phyloP scores from a whole-genome alignment of 2,797 vertebrate species.

The Selene dorsalis region DNA sequence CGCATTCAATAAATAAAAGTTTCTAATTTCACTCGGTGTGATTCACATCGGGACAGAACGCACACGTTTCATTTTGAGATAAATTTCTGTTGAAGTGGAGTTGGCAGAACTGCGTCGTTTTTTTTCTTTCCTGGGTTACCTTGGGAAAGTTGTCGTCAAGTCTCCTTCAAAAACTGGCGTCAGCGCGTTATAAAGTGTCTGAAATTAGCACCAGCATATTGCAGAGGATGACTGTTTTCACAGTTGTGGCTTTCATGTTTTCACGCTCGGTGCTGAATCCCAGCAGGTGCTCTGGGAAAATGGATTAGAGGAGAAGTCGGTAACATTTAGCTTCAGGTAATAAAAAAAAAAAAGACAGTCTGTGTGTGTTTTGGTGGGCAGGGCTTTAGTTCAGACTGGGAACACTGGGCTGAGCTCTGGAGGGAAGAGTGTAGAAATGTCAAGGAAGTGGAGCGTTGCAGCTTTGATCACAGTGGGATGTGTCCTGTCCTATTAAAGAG shows the following conservation, averaged over 20 bases:
- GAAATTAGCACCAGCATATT: constrained; percentile 70
- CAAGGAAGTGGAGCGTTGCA: neutral
- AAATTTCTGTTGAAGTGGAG: neutral
- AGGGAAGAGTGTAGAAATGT: neutral
- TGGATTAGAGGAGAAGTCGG: constrained; percentile 6
- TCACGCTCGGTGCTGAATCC: constrained; percentile 59
- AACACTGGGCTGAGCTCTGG: neutral
- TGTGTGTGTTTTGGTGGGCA: neutral
- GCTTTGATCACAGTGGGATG: neutral
- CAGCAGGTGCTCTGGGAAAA: constrained; percentile 58
- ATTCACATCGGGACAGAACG: constrained; percentile 41
- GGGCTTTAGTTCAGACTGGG: neutral
- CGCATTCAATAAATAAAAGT: constrained; percentile 28
- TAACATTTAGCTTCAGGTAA: constrained; percentile 25
- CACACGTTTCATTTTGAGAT: neutral
- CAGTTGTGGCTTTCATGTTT: constrained; percentile 67
- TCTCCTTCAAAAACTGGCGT: constrained; percentile 29
- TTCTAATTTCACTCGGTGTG: constrained; percentile 35
- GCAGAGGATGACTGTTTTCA: constrained; percentile 70
- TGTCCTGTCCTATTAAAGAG: neutral
- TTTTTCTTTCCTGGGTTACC: neutral
- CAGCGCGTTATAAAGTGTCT: constrained; percentile 35
- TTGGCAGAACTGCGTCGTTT: too few relatives aligned
- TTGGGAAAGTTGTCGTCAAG: constrained; percentile 7
- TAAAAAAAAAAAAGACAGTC: neutral